phyloP scores from a whole-genome alignment of 2,113 vertebrate genomes.

The Poecilia latipinna region DNA sequence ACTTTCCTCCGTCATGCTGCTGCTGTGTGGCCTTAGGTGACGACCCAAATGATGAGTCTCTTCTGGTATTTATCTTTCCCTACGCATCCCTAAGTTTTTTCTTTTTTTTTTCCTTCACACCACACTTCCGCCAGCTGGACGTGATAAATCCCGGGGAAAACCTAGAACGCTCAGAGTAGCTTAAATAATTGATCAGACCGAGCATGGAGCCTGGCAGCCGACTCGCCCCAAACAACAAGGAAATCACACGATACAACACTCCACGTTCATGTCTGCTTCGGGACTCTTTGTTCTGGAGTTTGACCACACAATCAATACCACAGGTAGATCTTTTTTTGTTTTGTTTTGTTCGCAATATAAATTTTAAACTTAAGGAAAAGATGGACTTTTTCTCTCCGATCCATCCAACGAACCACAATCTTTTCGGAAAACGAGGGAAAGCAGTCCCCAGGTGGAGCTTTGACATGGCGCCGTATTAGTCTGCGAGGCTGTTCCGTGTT shows the following conservation, averaged over 20 bases:
- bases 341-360: constrained; percentile 21
- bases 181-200: constrained; percentile 78
- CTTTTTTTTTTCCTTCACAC: constrained; percentile 28
- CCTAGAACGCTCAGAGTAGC: constrained; percentile 70
- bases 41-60: constrained; percentile 57
- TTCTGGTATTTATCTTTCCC: constrained; percentile 48
- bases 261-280: constrained; percentile 44
- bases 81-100: constrained; percentile 54
- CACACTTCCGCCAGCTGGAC: constrained; percentile 70
- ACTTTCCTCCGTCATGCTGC: constrained; percentile 10
- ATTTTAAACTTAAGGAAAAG: constrained; percentile 24
- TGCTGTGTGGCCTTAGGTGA: constrained; percentile 39
- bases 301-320: constrained; percentile 40
- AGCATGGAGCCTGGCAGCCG: constrained; percentile 63
- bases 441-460: constrained; percentile 48
- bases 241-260: constrained; percentile 66
- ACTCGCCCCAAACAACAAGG: constrained; percentile 68
- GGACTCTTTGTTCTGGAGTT: constrained; percentile 30
- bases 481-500: constrained; percentile 67
- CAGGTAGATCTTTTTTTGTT: not conserved
- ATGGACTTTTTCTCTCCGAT: constrained; percentile 4
- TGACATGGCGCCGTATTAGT: constrained; percentile 48
- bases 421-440: constrained; percentile 41
- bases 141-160: constrained; percentile 73
- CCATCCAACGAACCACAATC: constrained; percentile 4